phyloP scores from a whole-genome alignment of 1,140 invertebrate genomes.

The Hyphantria cunea region DNA sequence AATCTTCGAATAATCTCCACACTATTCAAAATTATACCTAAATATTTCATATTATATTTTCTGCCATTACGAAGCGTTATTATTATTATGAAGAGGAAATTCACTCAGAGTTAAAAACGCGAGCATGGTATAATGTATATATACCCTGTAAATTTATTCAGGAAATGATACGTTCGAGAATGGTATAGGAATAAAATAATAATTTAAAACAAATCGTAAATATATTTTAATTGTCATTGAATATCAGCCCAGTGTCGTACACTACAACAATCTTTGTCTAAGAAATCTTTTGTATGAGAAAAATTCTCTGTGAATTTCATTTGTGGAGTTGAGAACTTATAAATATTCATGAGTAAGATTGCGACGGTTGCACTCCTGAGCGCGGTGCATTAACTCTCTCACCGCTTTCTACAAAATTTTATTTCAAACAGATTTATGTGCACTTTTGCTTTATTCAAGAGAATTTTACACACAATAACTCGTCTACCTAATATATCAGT shows the following conservation, averaged over 20 bases:
- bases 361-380: constrained; percentile 3
- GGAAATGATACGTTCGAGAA: not conserved
- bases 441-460: constrained; percentile 1
- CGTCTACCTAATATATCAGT: no score
- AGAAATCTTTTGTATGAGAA: constrained; percentile 26
- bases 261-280: not conserved
- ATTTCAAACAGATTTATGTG: constrained; percentile 8
- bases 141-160: no score
- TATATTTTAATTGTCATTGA: not conserved
- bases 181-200: not conserved
- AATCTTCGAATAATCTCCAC: no score
- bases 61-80: not conserved
- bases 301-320: constrained; percentile 32
- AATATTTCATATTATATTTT: no score
- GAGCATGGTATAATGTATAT: not conserved
- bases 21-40: no score
- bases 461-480: no score
- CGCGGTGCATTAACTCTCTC: constrained; percentile 11
- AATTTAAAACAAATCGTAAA: constrained; percentile 1
- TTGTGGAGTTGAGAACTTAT: constrained; percentile 22
- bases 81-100: not conserved
- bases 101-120: not conserved
- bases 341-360: constrained; percentile 31
- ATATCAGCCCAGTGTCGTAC: constrained; percentile 9
- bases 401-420: constrained; percentile 11